Percentiles rank a stretch among this genome's conserved stretches.
These are phyloP conservation scores for Timema podura DNA, from an alignment of 2,888 invertebrate genomes.

Conservation along the genomic window DNA sequence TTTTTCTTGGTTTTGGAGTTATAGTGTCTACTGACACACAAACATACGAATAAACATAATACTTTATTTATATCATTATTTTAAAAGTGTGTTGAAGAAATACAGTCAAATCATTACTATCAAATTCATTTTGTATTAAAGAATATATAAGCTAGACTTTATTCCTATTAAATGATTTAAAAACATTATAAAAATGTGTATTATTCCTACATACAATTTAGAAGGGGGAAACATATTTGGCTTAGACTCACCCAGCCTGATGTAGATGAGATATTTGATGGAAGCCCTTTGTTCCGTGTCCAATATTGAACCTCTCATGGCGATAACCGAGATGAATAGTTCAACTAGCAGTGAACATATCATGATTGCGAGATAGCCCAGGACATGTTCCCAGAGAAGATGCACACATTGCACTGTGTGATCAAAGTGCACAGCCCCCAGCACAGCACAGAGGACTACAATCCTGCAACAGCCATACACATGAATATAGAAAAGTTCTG, in stretches of 20 bases:
- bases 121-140: too few relatives aligned
- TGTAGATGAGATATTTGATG: slow-evolving; percentile 76
- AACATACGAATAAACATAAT: too few relatives aligned
- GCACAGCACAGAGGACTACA: slow-evolving; percentile 54
- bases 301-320: slow-evolving; percentile 75
- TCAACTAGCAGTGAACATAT: slow-evolving; percentile 61
- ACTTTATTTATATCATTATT: too few relatives aligned
- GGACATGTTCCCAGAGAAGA: slow-evolving; percentile 54
- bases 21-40: too few relatives aligned
- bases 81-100: too few relatives aligned
- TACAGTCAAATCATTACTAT: too few relatives aligned
- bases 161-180: too few relatives aligned
- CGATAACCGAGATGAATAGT: slow-evolving; percentile 65
- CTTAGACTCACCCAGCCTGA: slow-evolving; percentile 58
- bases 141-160: too few relatives aligned
- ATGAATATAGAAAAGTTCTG: slow-evolving; percentile 13
- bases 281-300: slow-evolving; percentile 67
- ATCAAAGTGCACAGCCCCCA: slow-evolving; percentile 56
- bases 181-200: too few relatives aligned
- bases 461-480: slow-evolving; percentile 50
- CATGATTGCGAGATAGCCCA: slow-evolving; percentile 59
- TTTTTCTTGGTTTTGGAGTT: too few relatives aligned
- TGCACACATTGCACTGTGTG: slow-evolving; percentile 48
- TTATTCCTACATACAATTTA: too few relatives aligned
- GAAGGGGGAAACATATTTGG: too few relatives aligned